Conservation (phyloP, 2,797 vertebrate genomes). For the Cottoperca gobio region DNA sequence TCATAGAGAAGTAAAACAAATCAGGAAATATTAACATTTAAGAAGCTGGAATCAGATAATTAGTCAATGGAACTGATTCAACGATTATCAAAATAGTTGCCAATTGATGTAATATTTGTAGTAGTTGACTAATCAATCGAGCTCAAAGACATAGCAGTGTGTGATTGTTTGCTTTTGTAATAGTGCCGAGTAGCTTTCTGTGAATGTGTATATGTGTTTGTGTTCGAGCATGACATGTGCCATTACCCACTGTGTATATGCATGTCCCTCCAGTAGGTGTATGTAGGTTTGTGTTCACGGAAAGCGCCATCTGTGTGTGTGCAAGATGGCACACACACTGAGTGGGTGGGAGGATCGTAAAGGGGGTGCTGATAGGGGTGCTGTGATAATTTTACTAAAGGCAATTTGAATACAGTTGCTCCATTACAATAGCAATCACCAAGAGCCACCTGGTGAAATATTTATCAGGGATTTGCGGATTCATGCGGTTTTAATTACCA, state of each 20-base stretch:
- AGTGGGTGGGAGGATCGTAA: conserved; percentile 7
- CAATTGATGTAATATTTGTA: no score
- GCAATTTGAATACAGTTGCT: conserved; percentile 79
- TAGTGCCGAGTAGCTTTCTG: neutral
- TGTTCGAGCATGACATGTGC: neutral
- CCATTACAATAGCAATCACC: conserved; percentile 79
- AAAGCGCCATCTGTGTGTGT: conserved; percentile 6
- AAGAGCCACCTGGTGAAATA: conserved; percentile 82
- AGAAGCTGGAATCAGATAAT: no score
- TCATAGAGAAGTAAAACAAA: no score
- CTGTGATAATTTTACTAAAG: conserved; percentile 61
- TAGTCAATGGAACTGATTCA: no score
- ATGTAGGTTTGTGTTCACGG: conserved; percentile 8
- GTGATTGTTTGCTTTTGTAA: conserved; percentile 10
- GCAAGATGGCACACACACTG: neutral
- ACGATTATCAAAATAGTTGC: no score
- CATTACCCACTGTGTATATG: neutral
- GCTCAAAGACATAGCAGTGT: no score
- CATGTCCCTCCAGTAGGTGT: neutral
- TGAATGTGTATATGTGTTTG: conserved; percentile 3
- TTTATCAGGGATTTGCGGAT: conserved; percentile 82
- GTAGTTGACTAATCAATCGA: no score
- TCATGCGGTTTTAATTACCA: conserved; percentile 83
- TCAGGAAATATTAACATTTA: no score
- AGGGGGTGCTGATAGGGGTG: conserved; percentile 11